phyloP scores from a whole-genome alignment of 2,113 vertebrate genomes.

The Silurus asotus region DNA sequence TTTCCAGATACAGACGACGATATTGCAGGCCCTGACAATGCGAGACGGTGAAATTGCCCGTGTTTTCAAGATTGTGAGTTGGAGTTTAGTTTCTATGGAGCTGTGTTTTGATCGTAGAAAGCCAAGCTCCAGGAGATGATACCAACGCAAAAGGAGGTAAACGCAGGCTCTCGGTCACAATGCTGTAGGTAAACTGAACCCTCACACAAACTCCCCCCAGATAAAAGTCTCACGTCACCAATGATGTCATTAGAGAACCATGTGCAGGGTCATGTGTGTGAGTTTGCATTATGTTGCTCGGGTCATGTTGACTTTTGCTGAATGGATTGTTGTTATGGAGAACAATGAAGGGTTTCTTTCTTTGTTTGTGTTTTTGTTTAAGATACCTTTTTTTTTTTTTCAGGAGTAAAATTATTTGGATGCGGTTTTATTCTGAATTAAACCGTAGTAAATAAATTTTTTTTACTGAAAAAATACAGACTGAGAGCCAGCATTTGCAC shows the following conservation, averaged over 20 bases:
- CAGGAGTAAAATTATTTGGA: background rate
- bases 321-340: background rate
- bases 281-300: conserved; percentile 7
- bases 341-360: background rate
- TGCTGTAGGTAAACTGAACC: conserved; percentile 33
- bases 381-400: background rate
- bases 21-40: background rate
- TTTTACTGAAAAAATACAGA: background rate
- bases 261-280: background rate
- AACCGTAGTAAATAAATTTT: background rate
- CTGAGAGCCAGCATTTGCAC: background rate
- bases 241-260: conserved; percentile 40
- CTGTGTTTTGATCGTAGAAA: conserved; percentile 29
- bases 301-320: background rate
- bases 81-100: conserved; percentile 20
- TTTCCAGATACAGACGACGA: background rate
- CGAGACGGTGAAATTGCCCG: background rate
- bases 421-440: background rate
- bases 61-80: conserved; percentile 7
- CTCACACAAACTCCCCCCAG: background rate
- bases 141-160: background rate
- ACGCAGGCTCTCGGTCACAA: conserved; percentile 21
- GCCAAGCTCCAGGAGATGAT: conserved; percentile 38
- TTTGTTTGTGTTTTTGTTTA: background rate
- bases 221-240: conserved; percentile 40